These are phyloP conservation scores for Sarotherodon lohbergeri DNA, from an alignment of 2,113 vertebrate genomes.

Conservation along the genomic window DNA sequence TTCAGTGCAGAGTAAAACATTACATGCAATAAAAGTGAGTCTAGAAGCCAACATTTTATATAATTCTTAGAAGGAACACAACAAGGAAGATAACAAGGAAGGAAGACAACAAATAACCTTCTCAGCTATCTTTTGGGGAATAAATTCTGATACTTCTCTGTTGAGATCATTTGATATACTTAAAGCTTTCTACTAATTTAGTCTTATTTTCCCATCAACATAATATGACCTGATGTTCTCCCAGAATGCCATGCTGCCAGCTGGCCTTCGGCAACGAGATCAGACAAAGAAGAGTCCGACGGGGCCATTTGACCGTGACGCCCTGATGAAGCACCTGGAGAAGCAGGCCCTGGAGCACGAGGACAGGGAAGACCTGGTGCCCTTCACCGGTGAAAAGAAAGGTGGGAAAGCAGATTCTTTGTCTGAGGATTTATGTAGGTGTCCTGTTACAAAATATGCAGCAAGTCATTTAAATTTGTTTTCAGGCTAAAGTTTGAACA, in stretches of 20 bases:
- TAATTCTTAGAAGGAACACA: not conserved
- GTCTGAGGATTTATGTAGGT: not conserved
- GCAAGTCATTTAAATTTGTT: not conserved
- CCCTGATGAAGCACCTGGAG: conserved; percentile 88
- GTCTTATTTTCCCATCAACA: not conserved
- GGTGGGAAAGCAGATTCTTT: conserved; percentile 55
- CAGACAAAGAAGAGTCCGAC: conserved; percentile 92
- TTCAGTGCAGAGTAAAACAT: not conserved
- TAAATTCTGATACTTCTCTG: not conserved
- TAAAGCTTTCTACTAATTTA: not conserved
- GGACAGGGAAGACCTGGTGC: conserved; percentile 87
- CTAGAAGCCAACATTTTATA: not conserved
- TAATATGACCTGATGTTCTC: not conserved
- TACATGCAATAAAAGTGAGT: not conserved
- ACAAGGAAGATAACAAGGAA: not conserved
- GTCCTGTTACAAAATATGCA: not conserved
- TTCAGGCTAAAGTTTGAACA: not conserved
- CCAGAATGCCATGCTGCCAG: conserved; percentile 90
- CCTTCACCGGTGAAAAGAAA: conserved; percentile 91
- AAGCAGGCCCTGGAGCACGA: conserved; percentile 80
- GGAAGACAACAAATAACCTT: not conserved
- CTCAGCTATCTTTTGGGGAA: not conserved
- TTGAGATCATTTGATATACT: not conserved
- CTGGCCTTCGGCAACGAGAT: conserved; percentile 85
- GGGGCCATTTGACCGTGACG: conserved; percentile 80